Evolutionary conservation across 1,140 invertebrate species (phyloP), one percentile per base, ranked within the genome.

Genomic region (Apocrypta bakeri): DNA sequence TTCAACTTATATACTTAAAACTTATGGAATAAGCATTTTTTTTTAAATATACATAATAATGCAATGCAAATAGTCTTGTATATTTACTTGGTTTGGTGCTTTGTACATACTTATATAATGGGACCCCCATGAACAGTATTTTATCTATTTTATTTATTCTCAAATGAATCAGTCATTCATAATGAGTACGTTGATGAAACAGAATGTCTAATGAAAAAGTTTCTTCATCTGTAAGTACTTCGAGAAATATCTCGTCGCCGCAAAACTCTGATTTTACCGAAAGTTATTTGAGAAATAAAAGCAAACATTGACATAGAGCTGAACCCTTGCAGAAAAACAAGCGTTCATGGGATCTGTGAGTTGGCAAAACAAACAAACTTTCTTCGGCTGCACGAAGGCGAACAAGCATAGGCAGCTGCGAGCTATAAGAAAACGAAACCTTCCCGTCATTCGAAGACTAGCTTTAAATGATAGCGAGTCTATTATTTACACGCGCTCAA

Each of bases 401-500:
- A 56, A 56, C 48, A 56, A n/a, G 17, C 48, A 21, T 6, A 17
- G 48, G 7, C 48, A 56, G 17, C 21, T 17, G 17, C 21, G 48
- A 7, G 48, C 48, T 11, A n/a, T n/a, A 37, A 71, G 68, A 31
- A 71, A 71, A 21, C 27, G 12, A 71, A 71, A 71, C 68, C 37
- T 71, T 37, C 7, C 8, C 31, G 31, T 37, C 14, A n/a, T 56
- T 7, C 48, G 48, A n/a, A 17, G 14, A 3, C 42, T n/a, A n/a
- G 27, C 29, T 71, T 14, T 17, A 8, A 71, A 31, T n/a, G 27
- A 71, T 71, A 71, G 14, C 31, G 3, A 37, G 17, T 71, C 68
- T 8, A 37, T 71, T 71, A 71, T 37, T 71, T 71, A 29, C 33
- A n/a, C 14, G 4, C 68, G 64, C 2, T 0, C 24, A 12, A 7